Percentiles rank a stretch among this genome's conserved stretches.
These are phyloP conservation scores for Phoxinus phoxinus DNA, from an alignment of 2,113 vertebrate species.

Conservation along the genomic window DNA sequence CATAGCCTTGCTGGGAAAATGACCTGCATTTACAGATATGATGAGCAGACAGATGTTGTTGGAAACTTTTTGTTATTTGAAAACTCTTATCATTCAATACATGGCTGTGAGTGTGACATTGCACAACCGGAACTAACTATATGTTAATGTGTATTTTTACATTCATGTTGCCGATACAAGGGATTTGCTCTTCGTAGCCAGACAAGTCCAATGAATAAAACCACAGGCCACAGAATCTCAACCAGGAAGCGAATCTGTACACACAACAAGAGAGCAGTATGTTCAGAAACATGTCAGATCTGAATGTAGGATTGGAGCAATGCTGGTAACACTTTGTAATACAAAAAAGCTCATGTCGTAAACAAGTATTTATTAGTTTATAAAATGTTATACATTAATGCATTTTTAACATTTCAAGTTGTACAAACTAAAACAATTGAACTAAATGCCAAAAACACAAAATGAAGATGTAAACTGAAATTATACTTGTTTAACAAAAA, in stretches of 20 bases:
- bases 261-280: background rate
- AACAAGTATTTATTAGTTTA: background rate
- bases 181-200: slow-evolving; percentile 93
- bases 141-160: slow-evolving; percentile 74
- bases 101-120: background rate
- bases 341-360: background rate
- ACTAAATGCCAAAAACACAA: background rate
- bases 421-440: background rate
- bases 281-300: background rate
- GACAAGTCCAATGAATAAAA: slow-evolving; percentile 88
- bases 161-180: slow-evolving; percentile 93
- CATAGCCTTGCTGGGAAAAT: slow-evolving; percentile 98
- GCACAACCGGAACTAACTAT: too few relatives aligned
- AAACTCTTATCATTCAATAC: background rate
- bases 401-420: background rate
- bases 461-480: background rate
- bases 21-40: slow-evolving; percentile 79
- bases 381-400: background rate
- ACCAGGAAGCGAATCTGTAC: slow-evolving; percentile 89
- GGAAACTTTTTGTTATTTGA: background rate
- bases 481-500: background rate
- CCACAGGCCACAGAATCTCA: slow-evolving; percentile 90
- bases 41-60: background rate
- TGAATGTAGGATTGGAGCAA: background rate
- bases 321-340: background rate